These are phyloP conservation scores for Hirundo rustica DNA, from an alignment of 2,797 vertebrate genomes.

Conservation along the genomic window DNA sequence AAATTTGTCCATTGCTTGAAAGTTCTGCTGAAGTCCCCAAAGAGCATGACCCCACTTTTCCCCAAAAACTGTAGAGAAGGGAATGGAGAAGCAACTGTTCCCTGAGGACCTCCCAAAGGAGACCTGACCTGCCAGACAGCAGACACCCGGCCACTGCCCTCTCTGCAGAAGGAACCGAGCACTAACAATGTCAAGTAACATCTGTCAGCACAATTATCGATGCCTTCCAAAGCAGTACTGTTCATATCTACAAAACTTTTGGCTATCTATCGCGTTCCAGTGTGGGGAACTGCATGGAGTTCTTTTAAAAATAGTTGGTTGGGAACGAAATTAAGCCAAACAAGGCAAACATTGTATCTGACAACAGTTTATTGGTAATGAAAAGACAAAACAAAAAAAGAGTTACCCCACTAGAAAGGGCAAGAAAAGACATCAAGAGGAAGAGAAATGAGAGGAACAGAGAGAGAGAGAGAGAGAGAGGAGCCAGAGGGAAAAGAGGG, in stretches of 20 bases:
- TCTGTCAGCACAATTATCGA: neutral
- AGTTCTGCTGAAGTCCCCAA: neutral
- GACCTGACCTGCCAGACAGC: neutral
- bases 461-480: neutral
- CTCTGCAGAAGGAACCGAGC: neutral
- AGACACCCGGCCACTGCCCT: neutral
- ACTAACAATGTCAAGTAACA: neutral
- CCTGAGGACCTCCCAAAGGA: neutral
- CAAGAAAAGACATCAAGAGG: too few species aligned
- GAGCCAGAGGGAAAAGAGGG: neutral
- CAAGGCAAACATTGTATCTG: neutral
- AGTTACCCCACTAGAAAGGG: neutral
- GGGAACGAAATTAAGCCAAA: fast-evolving
- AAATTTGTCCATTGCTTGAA: neutral
- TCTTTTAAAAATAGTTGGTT: neutral
- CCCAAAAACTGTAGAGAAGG: neutral
- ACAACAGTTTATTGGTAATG: fast-evolving
- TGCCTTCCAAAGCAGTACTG: neutral
- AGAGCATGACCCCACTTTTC: neutral
- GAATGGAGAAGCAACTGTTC: neutral
- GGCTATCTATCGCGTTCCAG: neutral
- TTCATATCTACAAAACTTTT: neutral
- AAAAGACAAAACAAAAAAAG: too few species aligned
- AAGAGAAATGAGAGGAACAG: neutral
- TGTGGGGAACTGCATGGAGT: too few species aligned